These are phyloP conservation scores for Oreochromis grahami DNA, from an alignment of 2,797 vertebrate genomes.

Conservation along the genomic window DNA sequence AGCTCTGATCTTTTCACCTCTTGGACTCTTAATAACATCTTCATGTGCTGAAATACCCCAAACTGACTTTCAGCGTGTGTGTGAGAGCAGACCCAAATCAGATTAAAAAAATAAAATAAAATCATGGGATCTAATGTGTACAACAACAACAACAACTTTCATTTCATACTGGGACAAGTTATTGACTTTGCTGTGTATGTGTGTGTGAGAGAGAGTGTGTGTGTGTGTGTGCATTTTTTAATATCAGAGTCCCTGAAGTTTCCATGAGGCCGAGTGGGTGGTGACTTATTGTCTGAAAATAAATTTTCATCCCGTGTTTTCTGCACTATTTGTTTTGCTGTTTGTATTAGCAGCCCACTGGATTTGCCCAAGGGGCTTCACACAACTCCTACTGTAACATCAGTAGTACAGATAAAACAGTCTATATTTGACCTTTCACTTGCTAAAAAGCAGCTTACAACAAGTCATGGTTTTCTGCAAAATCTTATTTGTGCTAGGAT, in stretches of 20 bases:
- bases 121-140: neutral
- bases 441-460: constrained; percentile 16
- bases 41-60: neutral
- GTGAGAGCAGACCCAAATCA: neutral
- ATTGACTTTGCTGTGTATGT: neutral
- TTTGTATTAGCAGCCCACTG: constrained; percentile 50
- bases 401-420: constrained; percentile 24
- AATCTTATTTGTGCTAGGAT: neutral
- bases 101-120: neutral
- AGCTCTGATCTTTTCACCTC: neutral
- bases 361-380: constrained; percentile 33
- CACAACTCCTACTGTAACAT: constrained; percentile 42
- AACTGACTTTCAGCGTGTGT: neutral
- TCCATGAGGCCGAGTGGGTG: constrained; percentile 26
- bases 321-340: constrained; percentile 31
- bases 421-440: constrained; percentile 40
- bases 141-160: neutral
- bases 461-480: neutral
- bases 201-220: neutral
- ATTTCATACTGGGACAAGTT: constrained; percentile 5
- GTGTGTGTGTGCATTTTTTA: constrained; percentile 6
- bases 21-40: neutral
- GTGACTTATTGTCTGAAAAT: constrained; percentile 43
- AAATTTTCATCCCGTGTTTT: constrained; percentile 21
- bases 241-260: constrained; percentile 34